Evolutionary conservation across 2,797 vertebrate genomes (phyloP).

Genomic region (Sus cebifrons): DNA sequence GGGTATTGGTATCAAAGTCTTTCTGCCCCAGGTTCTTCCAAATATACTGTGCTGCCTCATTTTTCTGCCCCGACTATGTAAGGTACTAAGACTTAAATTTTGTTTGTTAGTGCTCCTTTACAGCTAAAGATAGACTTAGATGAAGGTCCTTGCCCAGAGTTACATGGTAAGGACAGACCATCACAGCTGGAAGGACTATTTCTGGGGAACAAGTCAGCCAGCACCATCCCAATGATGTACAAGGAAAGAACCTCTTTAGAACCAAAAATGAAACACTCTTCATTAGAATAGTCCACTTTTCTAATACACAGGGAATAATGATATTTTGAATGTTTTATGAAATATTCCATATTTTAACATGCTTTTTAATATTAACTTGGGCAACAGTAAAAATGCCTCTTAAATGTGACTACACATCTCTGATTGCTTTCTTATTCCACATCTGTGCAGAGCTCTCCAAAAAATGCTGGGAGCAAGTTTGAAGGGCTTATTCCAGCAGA

Average conservation of each 20-base stretch:
- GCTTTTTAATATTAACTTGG: not conserved
- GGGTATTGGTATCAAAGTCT: constrained; percentile 10
- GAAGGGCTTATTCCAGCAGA: not conserved
- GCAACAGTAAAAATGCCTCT: not conserved
- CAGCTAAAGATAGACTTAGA: constrained; percentile 15
- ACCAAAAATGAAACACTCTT: not conserved
- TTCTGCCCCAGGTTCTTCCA: not conserved
- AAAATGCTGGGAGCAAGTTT: not conserved
- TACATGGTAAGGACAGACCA: not conserved
- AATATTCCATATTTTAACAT: not conserved
- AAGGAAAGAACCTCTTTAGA: not conserved
- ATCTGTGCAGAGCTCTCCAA: not conserved
- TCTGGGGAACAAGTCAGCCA: not conserved
- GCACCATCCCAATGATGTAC: not conserved
- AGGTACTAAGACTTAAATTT: not conserved
- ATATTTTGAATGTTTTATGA: not conserved
- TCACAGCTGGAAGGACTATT: not conserved
- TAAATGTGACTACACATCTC: not conserved
- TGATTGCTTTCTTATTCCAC: not conserved
- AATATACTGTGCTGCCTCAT: not conserved
- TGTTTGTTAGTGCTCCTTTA: not conserved
- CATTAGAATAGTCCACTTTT: not conserved
- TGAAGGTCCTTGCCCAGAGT: constrained; percentile 5
- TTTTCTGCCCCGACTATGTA: not conserved
- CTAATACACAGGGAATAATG: not conserved